Percentiles rank a stretch among this genome's conserved stretches.
These are phyloP conservation scores for Caranx melampygus DNA, from an alignment of 2,113 vertebrate genomes.

Conservation along the genomic window DNA sequence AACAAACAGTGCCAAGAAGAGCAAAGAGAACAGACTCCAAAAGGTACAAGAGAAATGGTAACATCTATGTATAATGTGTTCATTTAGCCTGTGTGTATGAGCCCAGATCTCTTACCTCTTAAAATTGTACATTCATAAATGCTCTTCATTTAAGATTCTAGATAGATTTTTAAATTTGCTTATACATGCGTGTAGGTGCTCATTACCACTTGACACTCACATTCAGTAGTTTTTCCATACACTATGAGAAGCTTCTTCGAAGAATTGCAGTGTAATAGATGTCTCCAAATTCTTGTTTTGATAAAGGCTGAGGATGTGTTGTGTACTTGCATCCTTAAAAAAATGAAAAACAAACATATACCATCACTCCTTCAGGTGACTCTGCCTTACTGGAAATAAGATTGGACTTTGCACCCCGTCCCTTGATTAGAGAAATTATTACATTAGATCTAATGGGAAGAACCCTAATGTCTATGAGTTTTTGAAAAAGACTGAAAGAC, in stretches of 20 bases:
- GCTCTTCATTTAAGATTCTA: not conserved
- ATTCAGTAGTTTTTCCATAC: not conserved
- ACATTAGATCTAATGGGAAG: not conserved
- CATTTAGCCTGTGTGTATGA: not conserved
- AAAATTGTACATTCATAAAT: not conserved
- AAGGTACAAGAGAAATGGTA: constrained; percentile 80
- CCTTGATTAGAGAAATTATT: constrained; percentile 4
- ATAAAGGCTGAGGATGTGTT: not conserved
- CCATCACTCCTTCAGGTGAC: not conserved
- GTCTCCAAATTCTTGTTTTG: constrained; percentile 4
- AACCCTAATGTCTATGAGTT: not conserved
- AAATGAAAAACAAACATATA: not conserved
- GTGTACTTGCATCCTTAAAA: not conserved
- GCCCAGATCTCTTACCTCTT: not conserved
- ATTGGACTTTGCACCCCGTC: not conserved
- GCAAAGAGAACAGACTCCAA: constrained; percentile 76
- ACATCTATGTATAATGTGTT: not conserved
- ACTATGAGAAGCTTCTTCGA: not conserved
- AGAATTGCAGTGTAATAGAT: not conserved
- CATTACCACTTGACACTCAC: not conserved
- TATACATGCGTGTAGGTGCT: not conserved
- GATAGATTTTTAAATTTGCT: not conserved
- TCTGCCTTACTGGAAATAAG: not conserved
- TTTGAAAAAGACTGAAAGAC: not conserved
- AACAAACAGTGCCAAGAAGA: constrained; percentile 63